Percentiles rank a stretch among this genome's conserved stretches.
These are phyloP conservation scores for Rhinolophus ferrumequinum DNA, from an alignment of 2,113 vertebrate species.

Conservation along the genomic window DNA sequence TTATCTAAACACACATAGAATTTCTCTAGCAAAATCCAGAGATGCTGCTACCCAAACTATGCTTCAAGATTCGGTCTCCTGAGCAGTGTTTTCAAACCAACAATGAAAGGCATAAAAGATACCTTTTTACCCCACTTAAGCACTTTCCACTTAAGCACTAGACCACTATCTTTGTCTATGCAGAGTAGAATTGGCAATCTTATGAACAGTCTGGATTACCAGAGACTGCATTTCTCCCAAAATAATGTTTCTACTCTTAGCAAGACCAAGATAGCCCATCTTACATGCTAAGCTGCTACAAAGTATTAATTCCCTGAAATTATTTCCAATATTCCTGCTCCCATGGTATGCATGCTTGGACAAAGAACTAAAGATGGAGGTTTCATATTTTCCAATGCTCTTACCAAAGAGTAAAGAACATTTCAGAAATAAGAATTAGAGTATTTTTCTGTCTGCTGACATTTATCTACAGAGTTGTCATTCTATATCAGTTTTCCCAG, in stretches of 20 bases:
- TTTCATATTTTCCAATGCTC: conserved; percentile 20
- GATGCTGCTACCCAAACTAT: not conserved
- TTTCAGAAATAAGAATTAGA: not conserved
- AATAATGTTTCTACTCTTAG: conserved; percentile 8
- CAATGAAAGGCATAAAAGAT: not conserved
- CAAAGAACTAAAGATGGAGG: not conserved
- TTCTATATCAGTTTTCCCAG: not conserved
- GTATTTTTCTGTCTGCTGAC: not conserved
- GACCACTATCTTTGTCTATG: not conserved
- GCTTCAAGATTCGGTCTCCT: not conserved
- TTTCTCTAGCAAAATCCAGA: not conserved
- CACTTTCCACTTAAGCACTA: not conserved
- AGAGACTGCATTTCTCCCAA: conserved; percentile 40
- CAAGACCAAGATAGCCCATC: not conserved
- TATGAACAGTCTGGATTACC: not conserved
- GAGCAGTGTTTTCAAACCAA: not conserved
- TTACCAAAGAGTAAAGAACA: conserved; percentile 30
- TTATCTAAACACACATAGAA: not conserved
- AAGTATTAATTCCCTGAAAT: not conserved
- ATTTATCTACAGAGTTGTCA: conserved; percentile 20
- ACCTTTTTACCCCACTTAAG: too few relatives aligned
- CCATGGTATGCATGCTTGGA: not conserved
- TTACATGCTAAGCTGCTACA: not conserved
- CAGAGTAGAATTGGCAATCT: not conserved
- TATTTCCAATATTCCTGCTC: not conserved